These are phyloP conservation scores for Zaprionus lineosus DNA, from an alignment of 2,888 invertebrate species.

Conservation along the genomic window DNA sequence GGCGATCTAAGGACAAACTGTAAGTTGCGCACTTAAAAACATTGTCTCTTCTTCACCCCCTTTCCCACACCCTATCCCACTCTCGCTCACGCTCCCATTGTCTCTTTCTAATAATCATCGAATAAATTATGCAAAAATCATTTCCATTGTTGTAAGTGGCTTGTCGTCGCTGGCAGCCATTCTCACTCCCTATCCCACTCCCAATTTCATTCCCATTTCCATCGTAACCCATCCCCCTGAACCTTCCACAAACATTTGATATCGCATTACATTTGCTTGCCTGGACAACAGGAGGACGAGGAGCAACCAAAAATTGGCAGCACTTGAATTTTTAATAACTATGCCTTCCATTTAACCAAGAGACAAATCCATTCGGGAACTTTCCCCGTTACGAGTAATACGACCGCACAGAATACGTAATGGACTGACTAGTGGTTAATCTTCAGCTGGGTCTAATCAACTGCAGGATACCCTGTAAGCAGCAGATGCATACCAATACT, in stretches of 20 bases:
- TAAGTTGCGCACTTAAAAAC: conserved; percentile 43
- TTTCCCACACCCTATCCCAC: too few species aligned
- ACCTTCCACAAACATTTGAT: conserved; percentile 43
- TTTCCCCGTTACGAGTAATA: not conserved
- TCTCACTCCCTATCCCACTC: not conserved
- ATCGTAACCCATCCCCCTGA: conserved; percentile 25
- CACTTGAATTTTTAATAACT: conserved; percentile 80
- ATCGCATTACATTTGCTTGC: conserved; percentile 67
- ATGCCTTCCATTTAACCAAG: conserved; percentile 39
- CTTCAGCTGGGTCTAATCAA: too few species aligned
- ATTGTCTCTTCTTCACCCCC: conserved; percentile 34
- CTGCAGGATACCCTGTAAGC: too few species aligned
- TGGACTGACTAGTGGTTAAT: too few species aligned
- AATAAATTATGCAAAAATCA: conserved; percentile 83
- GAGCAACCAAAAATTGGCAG: conserved; percentile 56
- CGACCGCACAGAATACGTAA: conserved; percentile 1
- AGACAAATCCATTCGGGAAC: not conserved
- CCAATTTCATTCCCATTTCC: not conserved
- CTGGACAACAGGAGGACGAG: not conserved
- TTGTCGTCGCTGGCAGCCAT: conserved; percentile 45
- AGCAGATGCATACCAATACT: too few species aligned
- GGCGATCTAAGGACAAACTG: not conserved
- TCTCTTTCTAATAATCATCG: conserved; percentile 82
- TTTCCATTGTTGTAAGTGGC: conserved; percentile 76
- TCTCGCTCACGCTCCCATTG: too few species aligned